Base-by-base conservation (phyloP, 2,888 invertebrate species). In the Eupithecia subumbrata region DNA sequence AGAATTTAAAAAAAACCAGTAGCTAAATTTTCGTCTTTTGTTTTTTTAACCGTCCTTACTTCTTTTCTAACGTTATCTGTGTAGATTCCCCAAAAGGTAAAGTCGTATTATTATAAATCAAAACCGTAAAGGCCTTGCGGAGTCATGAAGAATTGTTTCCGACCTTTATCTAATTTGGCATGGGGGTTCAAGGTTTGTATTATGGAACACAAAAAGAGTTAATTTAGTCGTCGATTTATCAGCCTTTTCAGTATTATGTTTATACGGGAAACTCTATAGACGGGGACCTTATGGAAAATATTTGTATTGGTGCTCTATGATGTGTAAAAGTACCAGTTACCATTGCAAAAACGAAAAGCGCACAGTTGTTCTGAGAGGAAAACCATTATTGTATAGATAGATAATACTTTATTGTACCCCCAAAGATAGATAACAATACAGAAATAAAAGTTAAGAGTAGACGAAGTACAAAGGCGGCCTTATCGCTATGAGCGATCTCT, bases 131-230 rank as follows among this genome's bases (percentile, higher is more conserved):
- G 76, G 74, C 81, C 73, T 79, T 79, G 80, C 80, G 64, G 77
- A 80, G 79, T 80, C 81, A 79, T 81, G 80, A 78, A 79, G 81
- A 79, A 80, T 81, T 78, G 80, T 77, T 81, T 81, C 80, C 80
- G 78, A 74, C 74, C 78, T 79, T 80, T 81, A 80, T 79, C 81
- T 81, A 78, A 81, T 81, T 81, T 79, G 67, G 77, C 78, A 78
- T 78, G 76, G 73, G 69, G 78, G 79, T 73, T 76, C 79, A 81
- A 80, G 79, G 80, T 75, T 75, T 78, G 75, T 78, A 75, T 79
- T 74, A 78, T 69, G 72, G 64, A 69, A 75, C 56, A 74, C 75
- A 78, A 81, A 78, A 79, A 79, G 79, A 81, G 79, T 79, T 80
- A 78, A 79, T 79, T 80, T 73, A 76, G 64, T 69, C 74, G 60